Percentiles rank a stretch among this genome's conserved stretches.
Evolutionary conservation across 2,113 vertebrate genomes (phyloP).

Genomic region (Syrmaticus mikado): DNA sequence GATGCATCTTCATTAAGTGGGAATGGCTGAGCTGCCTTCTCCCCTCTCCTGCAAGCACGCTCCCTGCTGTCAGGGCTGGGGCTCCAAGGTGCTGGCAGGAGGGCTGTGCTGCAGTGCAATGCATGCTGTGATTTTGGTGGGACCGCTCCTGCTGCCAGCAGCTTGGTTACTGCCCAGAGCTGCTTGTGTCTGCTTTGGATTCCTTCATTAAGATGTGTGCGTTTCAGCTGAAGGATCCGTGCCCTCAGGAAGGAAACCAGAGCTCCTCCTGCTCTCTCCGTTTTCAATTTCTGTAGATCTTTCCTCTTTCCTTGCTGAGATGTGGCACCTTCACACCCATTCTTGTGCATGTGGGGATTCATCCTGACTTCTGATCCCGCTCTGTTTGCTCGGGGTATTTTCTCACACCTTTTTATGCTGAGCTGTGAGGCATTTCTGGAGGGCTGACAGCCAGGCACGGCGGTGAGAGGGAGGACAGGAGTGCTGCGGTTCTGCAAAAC

Average conservation of each 20-base stretch:
- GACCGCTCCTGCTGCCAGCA: background rate
- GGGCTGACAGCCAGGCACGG: background rate
- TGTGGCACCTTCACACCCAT: background rate
- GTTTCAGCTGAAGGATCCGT: background rate
- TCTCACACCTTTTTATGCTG: background rate
- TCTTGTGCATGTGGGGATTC: background rate
- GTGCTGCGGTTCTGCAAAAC: background rate
- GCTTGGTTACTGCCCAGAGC: background rate
- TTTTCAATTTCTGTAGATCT: background rate
- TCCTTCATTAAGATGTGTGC: background rate
- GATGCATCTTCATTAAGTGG: background rate
- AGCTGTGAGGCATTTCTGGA: background rate
- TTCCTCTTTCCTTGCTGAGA: background rate
- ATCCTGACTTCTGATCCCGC: background rate
- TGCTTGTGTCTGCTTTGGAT: background rate
- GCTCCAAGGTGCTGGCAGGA: background rate
- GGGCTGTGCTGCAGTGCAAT: background rate
- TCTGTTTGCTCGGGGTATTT: background rate
- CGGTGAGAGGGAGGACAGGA: background rate
- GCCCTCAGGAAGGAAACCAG: background rate
- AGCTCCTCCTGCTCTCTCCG: background rate
- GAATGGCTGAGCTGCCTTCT: background rate
- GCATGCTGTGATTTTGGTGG: fast-evolving
- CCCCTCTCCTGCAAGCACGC: background rate
- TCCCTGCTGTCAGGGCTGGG: background rate